These are phyloP conservation scores for Ceratosolen fusciceps DNA, from an alignment of 1,140 invertebrate species.

Conservation along the genomic window DNA sequence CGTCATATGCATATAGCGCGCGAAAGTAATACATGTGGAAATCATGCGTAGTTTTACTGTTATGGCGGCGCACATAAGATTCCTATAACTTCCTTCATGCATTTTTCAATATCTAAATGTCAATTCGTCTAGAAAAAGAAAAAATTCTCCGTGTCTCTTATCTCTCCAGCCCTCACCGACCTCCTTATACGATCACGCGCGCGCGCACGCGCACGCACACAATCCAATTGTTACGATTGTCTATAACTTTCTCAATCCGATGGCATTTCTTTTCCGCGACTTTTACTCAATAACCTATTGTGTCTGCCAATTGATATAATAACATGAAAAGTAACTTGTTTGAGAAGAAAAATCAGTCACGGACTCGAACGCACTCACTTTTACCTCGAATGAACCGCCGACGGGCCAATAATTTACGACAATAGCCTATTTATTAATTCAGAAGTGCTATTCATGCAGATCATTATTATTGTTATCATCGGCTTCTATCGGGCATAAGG, in stretches of 20 bases:
- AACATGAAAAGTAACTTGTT: neutral
- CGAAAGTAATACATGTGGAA: neutral
- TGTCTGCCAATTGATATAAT: neutral
- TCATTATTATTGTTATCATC: neutral
- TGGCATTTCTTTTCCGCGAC: neutral
- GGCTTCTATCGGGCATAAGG: neutral
- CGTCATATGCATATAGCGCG: neutral
- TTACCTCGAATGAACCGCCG: neutral
- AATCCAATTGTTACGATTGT: too few relatives aligned
- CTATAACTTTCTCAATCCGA: too few relatives aligned
- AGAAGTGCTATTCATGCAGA: neutral
- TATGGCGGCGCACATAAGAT: neutral
- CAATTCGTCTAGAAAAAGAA: too few relatives aligned
- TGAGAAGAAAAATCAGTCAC: neutral
- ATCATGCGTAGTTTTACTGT: neutral
- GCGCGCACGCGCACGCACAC: too few relatives aligned
- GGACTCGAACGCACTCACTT: neutral
- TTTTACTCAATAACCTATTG: neutral
- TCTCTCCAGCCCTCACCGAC: too few relatives aligned
- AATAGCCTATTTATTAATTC: neutral
- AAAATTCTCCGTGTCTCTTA: too few relatives aligned
- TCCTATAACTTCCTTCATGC: neutral
- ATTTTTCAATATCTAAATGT: neutral
- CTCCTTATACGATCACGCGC: too few relatives aligned
- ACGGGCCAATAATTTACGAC: neutral